A percentile compares a stretch with the other conserved stretches of the same genome.
phyloP scores from a whole-genome alignment of 2,888 invertebrate genomes.

The Caenorhabditis zanzibari region DNA sequence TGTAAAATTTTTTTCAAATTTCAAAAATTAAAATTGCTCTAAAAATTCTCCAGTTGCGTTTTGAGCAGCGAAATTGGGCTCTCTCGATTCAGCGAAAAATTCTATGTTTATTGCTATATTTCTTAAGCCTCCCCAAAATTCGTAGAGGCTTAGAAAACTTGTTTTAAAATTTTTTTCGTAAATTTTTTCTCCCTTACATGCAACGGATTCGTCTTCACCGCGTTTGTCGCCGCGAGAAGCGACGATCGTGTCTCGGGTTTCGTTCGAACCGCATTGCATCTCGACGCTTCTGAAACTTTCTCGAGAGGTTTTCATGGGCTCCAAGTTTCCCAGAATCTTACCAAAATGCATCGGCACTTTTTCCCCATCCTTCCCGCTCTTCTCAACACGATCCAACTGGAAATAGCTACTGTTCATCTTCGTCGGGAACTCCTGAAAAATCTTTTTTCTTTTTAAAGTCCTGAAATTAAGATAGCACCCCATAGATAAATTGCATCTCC shows the following conservation, averaged over 20 bases:
- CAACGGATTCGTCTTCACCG: slow-evolving; percentile 72
- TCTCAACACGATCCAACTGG: slow-evolving; percentile 77
- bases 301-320: too few species aligned
- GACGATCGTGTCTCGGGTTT: slow-evolving; percentile 80
- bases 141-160: too few species aligned
- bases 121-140: too few species aligned
- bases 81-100: too few species aligned
- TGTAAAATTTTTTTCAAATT: too few species aligned
- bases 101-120: too few species aligned
- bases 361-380: slow-evolving; percentile 63
- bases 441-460: not conserved
- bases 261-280: slow-evolving; percentile 77
- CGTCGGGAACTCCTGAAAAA: slow-evolving; percentile 77
- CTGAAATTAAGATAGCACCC: slow-evolving; percentile 15
- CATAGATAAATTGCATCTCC: slow-evolving; percentile 73
- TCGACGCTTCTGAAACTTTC: slow-evolving; percentile 63
- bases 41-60: too few species aligned
- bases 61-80: too few species aligned
- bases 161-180: too few species aligned
- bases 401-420: slow-evolving; percentile 76
- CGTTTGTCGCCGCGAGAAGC: slow-evolving; percentile 73
- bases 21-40: too few species aligned
- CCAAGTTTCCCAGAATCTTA: slow-evolving; percentile 34
- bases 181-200: slow-evolving; percentile 35
- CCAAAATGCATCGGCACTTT: slow-evolving; percentile 72